These are phyloP conservation scores for Phalacrocorax aristotelis DNA, from an alignment of 2,113 vertebrate genomes.

Conservation along the genomic window DNA sequence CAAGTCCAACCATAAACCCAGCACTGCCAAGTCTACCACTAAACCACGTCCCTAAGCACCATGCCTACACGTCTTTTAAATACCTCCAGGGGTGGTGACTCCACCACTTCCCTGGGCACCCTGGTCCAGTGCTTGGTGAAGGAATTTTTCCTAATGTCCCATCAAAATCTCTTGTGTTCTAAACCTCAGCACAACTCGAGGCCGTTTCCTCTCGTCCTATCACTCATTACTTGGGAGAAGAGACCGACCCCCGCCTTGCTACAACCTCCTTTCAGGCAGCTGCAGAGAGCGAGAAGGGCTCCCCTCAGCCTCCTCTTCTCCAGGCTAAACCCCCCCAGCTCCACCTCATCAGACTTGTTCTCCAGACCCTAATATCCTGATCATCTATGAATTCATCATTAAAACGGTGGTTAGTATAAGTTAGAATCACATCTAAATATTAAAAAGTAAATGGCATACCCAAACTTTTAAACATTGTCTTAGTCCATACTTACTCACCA, in stretches of 20 bases:
- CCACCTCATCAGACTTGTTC: not conserved
- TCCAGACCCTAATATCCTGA: not conserved
- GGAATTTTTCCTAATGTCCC: not conserved
- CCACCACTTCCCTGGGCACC: not conserved
- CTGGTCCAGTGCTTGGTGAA: not conserved
- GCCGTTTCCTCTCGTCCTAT: accelerated
- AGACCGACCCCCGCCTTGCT: accelerated
- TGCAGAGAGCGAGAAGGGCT: not conserved
- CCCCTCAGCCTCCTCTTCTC: not conserved
- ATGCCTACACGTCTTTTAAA: accelerated
- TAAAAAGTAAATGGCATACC: not conserved
- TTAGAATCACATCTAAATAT: not conserved
- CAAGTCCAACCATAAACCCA: not conserved
- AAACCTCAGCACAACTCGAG: not conserved
- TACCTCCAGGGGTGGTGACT: not conserved
- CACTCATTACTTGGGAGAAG: not conserved
- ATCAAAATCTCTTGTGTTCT: not conserved
- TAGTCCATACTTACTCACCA: not conserved
- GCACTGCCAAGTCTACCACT: too few species aligned
- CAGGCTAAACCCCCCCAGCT: not conserved
- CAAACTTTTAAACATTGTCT: not conserved
- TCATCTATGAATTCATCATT: not conserved
- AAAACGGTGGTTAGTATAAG: not conserved
- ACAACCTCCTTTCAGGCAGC: not conserved
- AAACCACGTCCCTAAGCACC: not conserved